Evolutionary conservation across 1,140 invertebrate species (phyloP), one percentile per base, ranked within the genome.

Genomic region (Tenebrio molitor): DNA sequence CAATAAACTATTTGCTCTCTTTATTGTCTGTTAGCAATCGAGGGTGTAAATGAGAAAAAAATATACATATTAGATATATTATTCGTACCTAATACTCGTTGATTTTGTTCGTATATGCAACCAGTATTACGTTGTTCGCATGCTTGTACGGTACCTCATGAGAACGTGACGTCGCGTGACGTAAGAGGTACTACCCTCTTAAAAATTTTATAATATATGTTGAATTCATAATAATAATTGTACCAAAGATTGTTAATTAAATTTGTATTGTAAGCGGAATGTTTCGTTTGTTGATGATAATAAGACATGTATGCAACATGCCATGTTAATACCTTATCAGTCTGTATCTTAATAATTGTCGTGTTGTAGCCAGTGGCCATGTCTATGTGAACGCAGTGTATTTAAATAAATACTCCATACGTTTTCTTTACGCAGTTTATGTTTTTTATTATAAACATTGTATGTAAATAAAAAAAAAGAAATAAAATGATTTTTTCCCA

Each of bases 401-500:
- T 74, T 36, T 46, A 44, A 72, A 63, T 53, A 66, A 68, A 65
- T 64, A 21, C 23, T 46, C 62, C 19, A 39, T 63, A 62, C 63
- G 64, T 62, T 71, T 65, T 69, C 65, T 73, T 73, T 67, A 74
- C 68, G 66, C 66, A 64, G 72, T 58, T 71, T 76, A 69, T 74
- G 62, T 74, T 76, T 50, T 44, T 63, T 72, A 74, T 76, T 74
- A 66, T 70, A 74, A 72, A 70, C 67, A 71, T 5, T 74, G 72
- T 76, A 76, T 74, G 73, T 72, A 76, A 72, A 70, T 76, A 74
- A 70, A 76, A 72, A 76, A 74, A 67, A 65, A 23, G 16, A 69
- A 53, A 8, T n/a, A 29, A 39, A 36, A 46, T 50, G 46, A 29
- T 53, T 72, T 46, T 66, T 66, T 72, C 33, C 46, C 70, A 72